Evolutionary conservation across 2,113 vertebrate species (phyloP).

Genomic region (Sphaerodactylus townsendi): DNA sequence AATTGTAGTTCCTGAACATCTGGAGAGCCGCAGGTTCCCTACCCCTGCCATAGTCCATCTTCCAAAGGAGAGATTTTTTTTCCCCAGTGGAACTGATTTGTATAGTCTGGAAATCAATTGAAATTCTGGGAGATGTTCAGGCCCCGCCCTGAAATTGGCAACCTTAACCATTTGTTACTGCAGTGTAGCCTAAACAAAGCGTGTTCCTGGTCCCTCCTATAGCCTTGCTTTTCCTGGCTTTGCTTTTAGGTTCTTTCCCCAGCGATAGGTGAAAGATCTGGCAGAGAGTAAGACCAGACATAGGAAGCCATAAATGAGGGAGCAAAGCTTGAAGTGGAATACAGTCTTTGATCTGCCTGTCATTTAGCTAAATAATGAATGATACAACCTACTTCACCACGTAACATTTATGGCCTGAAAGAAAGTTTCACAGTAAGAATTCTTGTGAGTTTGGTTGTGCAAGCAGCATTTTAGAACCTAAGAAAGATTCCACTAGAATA

Average conservation of each 20-base stretch:
- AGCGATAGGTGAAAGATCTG: not conserved
- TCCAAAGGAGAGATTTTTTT: too few species aligned
- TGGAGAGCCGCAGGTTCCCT: too few species aligned
- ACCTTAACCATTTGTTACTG: too few species aligned
- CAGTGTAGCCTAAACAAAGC: not conserved
- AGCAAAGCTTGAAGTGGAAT: not conserved
- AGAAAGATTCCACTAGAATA: conserved; percentile 4
- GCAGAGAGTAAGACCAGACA: not conserved
- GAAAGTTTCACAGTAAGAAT: conserved; percentile 6
- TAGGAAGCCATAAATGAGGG: not conserved
- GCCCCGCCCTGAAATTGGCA: too few species aligned
- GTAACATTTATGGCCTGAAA: not conserved
- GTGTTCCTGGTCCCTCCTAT: not conserved
- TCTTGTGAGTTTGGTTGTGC: not conserved
- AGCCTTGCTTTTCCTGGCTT: not conserved
- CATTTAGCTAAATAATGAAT: not conserved
- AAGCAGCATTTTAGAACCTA: conserved; percentile 1
- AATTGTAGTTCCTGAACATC: too few species aligned
- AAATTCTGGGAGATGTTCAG: too few species aligned
- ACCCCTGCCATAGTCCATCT: too few species aligned
- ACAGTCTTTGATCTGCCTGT: not conserved
- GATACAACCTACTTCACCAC: not conserved
- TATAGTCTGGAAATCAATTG: too few species aligned
- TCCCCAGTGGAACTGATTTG: too few species aligned
- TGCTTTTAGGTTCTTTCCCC: not conserved